These are phyloP conservation scores for Chiridota heheva DNA, from an alignment of 35 echinoderm and acorn worm species.

Conservation along the genomic window DNA sequence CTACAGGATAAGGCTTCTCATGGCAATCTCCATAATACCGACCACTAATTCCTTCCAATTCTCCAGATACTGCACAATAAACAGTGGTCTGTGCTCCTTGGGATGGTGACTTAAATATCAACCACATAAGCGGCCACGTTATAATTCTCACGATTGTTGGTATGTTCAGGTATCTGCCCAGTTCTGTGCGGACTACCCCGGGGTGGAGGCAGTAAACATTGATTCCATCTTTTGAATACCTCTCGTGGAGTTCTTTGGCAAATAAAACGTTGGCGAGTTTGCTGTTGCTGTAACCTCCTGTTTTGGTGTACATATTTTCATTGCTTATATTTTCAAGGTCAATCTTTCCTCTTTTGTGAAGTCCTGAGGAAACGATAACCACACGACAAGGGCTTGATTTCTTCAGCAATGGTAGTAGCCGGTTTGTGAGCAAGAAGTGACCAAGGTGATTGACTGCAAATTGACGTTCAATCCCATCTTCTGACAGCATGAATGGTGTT, in stretches of 20 bases:
- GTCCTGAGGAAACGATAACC: conserved; percentile 71
- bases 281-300: conserved; percentile 76
- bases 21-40: conserved; percentile 91
- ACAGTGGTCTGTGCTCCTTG: conserved; percentile 89
- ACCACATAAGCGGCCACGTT: conserved; percentile 63
- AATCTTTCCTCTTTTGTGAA: conserved; percentile 79
- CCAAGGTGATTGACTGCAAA: conserved; percentile 89
- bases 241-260: conserved; percentile 72
- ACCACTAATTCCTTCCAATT: conserved; percentile 68
- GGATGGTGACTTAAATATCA: conserved; percentile 73
- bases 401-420: conserved; percentile 63
- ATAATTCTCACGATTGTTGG: conserved; percentile 35
- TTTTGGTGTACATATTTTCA: conserved; percentile 58
- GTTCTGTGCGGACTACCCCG: conserved; percentile 74
- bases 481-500: conserved; percentile 46
- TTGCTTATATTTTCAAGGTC: conserved; percentile 65
- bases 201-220: conserved; percentile 88
- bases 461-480: conserved; percentile 85
- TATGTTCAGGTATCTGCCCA: conserved; percentile 64
- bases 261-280: conserved; percentile 92
- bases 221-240: conserved; percentile 52
- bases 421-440: conserved; percentile 89
- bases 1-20: conserved; percentile 78
- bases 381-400: conserved; percentile 70
- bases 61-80: conserved; percentile 77